Evolutionary conservation across 2,888 invertebrate species (phyloP), one percentile per base, ranked within the genome.

Genomic region (Apoderus coryli): DNA sequence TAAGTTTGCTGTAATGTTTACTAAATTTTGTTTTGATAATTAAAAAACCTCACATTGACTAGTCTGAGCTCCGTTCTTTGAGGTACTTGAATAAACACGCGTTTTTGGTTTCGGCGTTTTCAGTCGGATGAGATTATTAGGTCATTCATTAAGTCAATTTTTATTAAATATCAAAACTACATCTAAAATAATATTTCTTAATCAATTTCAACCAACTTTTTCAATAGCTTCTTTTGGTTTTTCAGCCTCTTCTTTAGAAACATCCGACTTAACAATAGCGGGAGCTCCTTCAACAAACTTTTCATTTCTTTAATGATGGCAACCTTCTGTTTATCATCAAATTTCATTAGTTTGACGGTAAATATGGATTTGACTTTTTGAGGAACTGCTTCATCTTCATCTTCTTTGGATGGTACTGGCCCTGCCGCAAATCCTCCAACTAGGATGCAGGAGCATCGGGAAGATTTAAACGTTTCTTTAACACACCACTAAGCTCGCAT

Each of bases 241-340:
- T 29, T 96, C 96, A 2, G 96, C 93, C 52, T 98, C 96, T 4
- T 92, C 93, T 64, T 96, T 95, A 3, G 77, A 60, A 39, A 96
- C 62, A 48, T 96, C 93, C 22, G 78, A 73, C 56, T 86, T 93
- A 0, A 98, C 80, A 19, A 89, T 59, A 13, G 82, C 76, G 0
- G 98, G 98, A 1, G 76, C 72, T 46, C 85, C 81, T 59, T 98
- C 98, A 1, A 98, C 93, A 63, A 98, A 95, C 60, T 95, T 55
- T 98, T 96, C 0, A 96, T 72, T 67, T 95, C 93, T 60, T 98
- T 98, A 46, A 98, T 98, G 0, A 99, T 61, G n/a, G 88, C 72
- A 9, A 98, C 86, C 60, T 99, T 98, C 53, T 96, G 92, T 47
- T 80, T 76, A 0, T 88, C 88, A 50, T 95, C 90, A 54, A 78